Evolutionary conservation across 35 echinoderm and acorn worm genomes (phyloP).

Genomic region (Ptychodera flava): DNA sequence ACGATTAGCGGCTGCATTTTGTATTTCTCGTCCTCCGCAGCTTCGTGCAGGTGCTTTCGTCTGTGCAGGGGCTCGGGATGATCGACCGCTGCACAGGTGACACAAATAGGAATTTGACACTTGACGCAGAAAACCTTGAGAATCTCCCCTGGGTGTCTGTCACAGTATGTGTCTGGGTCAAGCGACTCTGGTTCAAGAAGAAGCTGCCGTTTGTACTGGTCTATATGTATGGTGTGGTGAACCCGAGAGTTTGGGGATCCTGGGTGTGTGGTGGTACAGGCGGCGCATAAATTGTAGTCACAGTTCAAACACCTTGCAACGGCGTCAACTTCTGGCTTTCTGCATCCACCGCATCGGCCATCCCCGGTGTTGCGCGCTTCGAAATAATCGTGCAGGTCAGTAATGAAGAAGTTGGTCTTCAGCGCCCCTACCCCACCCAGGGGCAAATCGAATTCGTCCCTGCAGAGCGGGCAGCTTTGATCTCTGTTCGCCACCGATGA

Average conservation of each 20-base stretch:
- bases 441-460: conserved; percentile 1
- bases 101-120: neutral
- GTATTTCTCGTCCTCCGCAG: neutral
- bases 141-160: neutral
- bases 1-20: neutral
- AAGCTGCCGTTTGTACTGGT: neutral
- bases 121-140: neutral
- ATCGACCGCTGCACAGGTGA: neutral
- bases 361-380: conserved; percentile 7
- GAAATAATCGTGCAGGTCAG: conserved; percentile 24
- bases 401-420: conserved; percentile 23
- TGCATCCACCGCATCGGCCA: neutral
- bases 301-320: neutral
- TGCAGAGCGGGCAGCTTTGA: conserved; percentile 23
- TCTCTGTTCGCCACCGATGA: neutral
- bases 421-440: conserved; percentile 17
- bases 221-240: neutral
- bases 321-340: neutral
- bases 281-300: neutral
- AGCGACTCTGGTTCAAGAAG: neutral
- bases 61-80: neutral
- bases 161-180: neutral
- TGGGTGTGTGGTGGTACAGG: neutral
- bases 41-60: neutral
- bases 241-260: too few relatives aligned